Base-by-base conservation (phyloP, 2,888 invertebrate genomes). In the Drosophila affinis region DNA sequence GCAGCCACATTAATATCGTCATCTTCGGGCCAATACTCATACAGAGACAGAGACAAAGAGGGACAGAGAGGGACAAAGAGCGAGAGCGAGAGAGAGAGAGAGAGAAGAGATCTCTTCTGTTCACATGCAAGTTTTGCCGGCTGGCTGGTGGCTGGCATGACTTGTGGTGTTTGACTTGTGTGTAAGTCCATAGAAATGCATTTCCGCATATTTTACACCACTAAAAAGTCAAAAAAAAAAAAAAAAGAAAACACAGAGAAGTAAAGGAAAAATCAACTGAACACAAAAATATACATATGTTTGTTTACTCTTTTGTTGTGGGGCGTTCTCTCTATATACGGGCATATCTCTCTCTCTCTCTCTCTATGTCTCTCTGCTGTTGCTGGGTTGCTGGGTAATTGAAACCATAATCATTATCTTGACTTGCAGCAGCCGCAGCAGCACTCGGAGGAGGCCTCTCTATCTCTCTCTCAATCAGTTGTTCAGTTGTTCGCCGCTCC, bases 201-300 rank as follows among this genome's bases (percentile, higher is more conserved):
- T 88, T 88, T 88, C 88, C 88, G 88, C 89, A 88, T 88, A 83
- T 89, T 89, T 88, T 87, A 80, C 86, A 86, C 78, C 85, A 80
- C 80, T 88, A 78, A 88, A 86, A 84, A 85, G 81, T 80, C 82
- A 68, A 85, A 87, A 72, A 84, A 81, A 79, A 55, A 56, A 63
- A 44, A 52, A 7, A 47, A 51, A 62, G 18, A 21, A 21, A 21
- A 21, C 21, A 68, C 53, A 56, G 56, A 62, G 51, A 67, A 67
- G 24, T 48, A 49, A 49, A 39, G 29, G 29, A 58, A 21, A 59
- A 39, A 49, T 51, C 39, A 47, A 3, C 47, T 48, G 45, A 44
- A 49, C 46, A 49, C 46, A 68, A 60, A 70, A 27, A 62, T 55
- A 72, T 65, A 71, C 52, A 71, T 57, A 72, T 77, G 79, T 87